Base-by-base conservation (phyloP, 2,113 vertebrate species). In the Cyphomyrus plagiostoma region DNA sequence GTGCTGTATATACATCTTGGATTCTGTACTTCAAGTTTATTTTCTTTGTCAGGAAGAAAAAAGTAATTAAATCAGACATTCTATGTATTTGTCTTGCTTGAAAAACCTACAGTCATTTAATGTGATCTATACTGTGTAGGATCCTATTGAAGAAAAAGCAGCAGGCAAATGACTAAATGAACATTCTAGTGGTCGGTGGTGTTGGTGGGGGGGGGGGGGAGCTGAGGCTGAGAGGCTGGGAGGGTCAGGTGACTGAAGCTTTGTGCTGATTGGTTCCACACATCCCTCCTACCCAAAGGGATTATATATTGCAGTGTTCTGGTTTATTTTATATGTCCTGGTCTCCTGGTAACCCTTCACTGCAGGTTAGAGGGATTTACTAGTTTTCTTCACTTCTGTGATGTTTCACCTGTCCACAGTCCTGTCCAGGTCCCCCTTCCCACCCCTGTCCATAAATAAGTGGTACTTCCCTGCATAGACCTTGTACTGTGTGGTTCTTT, bases 21-120 rank as follows among this genome's bases (percentile, higher is more conserved):
- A 23, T 30, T 35, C 45, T 30, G 88, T 9, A 42, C 42, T 42
- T 13, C 74, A 39, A 53, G 46, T 39, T 17, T 52, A 39, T 19
- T 50, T 42, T 8, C 52, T 89, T 58, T 62, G 53, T 62, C 52
- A 26, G 50, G 4, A 89, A 62, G 49, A 39, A 84, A 62, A 62
- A 56, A 30, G 49, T 62, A 84, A 84, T 23, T 42, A 42, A 35
- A 62, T 48, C 21, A 85, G 80, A 39, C 10, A n/a, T 83, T 46
- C 49, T 82, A 30, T 89, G 15, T 46, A 39, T 21, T 45, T 52
- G 42, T 84, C 49, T 50, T 52, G 19, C 53, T 45, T n/a, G 74
- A 62, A 49, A 70, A 39, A 10, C 53, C n/a, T 17, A 88, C 39
- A 74, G 46, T 50, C 49, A 83, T 89, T 89, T 83, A 56, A 83